Percentiles rank a stretch among this genome's conserved stretches.
These are phyloP conservation scores for Glomeris maerens DNA, from an alignment of 1,140 invertebrate species.

Conservation along the genomic window DNA sequence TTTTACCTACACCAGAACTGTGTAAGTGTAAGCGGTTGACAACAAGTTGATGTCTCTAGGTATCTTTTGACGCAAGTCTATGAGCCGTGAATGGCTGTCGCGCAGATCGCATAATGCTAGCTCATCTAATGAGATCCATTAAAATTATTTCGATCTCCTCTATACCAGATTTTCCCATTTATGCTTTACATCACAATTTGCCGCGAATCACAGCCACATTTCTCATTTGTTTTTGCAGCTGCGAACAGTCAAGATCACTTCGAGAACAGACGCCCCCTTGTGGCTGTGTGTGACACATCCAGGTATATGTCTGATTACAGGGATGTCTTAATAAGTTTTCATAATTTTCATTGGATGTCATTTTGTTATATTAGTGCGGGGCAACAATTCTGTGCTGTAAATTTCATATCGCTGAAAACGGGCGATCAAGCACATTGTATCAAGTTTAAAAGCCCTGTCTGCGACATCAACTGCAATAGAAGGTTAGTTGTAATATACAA, in stretches of 20 bases:
- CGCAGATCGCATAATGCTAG: too few species aligned
- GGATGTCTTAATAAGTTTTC: constrained; percentile 9
- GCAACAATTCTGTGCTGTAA: constrained; percentile 69
- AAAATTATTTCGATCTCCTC: too few species aligned
- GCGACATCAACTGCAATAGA: constrained; percentile 67
- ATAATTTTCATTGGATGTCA: constrained; percentile 7
- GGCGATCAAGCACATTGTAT: constrained; percentile 70
- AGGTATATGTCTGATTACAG: constrained; percentile 23
- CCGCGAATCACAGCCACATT: background rate
- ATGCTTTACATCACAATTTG: too few species aligned
- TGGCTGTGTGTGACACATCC: constrained; percentile 68
- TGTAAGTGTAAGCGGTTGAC: background rate
- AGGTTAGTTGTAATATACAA: constrained; percentile 23
- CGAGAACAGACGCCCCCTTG: constrained; percentile 61
- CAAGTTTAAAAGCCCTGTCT: constrained; percentile 79
- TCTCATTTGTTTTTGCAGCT: constrained; percentile 30
- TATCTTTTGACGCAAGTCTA: background rate
- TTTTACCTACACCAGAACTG: constrained; percentile 61
- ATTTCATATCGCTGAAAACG: constrained; percentile 74
- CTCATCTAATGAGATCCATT: too few species aligned
- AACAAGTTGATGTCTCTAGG: background rate
- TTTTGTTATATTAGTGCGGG: constrained; percentile 43
- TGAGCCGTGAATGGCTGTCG: too few species aligned
- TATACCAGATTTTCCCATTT: too few species aligned
- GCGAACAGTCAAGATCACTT: constrained; percentile 43